phyloP scores from a whole-genome alignment of 2,797 vertebrate species.

The Pseudomugil gertrudae region DNA sequence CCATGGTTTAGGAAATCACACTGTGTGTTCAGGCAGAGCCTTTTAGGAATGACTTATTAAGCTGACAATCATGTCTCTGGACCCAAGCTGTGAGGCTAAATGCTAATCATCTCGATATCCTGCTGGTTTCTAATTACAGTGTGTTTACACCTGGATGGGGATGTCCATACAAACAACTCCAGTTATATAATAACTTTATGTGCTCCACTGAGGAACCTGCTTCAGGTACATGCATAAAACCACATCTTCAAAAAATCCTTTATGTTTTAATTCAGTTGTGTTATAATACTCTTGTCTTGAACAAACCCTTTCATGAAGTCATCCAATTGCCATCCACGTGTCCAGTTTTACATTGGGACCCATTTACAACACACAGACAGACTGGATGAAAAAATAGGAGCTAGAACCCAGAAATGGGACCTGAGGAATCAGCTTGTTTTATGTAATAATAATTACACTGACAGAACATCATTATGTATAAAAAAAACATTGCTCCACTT shows the following conservation, averaged over 20 bases:
- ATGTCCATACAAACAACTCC: background rate
- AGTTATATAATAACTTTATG: background rate
- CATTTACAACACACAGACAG: no score
- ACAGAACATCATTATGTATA: background rate
- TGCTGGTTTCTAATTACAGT: background rate
- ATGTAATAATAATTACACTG: no score
- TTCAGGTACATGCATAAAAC: background rate
- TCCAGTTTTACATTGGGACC: background rate
- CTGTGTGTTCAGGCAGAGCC: background rate
- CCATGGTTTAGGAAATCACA: no score
- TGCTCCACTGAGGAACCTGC: background rate
- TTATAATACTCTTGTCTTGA: no score
- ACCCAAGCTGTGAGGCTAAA: background rate
- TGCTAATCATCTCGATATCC: constrained; percentile 1
- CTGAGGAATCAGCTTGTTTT: no score
- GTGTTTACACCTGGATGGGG: background rate
- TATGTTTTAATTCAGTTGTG: background rate
- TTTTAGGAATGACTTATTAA: background rate
- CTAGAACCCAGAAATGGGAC: no score
- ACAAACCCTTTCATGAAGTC: background rate
- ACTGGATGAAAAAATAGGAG: no score
- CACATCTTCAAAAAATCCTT: background rate
- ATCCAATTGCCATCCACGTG: no score
- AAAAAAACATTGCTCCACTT: background rate
- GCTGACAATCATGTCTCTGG: background rate